Evolutionary conservation across 2,888 invertebrate genomes (phyloP), one percentile per base, ranked within the genome.

Genomic region (Sinohyriopsis cumingii): DNA sequence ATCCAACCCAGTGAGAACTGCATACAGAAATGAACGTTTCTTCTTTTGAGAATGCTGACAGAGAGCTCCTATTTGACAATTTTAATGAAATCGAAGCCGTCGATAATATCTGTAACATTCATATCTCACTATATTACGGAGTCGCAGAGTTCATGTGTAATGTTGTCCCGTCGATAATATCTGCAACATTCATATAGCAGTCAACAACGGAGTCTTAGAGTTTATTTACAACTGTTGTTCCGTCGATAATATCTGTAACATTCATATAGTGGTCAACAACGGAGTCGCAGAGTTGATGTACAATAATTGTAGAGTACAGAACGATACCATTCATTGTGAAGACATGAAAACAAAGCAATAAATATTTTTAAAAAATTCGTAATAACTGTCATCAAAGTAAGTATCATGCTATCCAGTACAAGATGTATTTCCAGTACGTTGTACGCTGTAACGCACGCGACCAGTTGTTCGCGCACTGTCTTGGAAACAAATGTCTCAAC

Each of bases 401-500:
- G 79, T 6, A 78, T 85, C 9, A 67, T 88, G 18, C 72, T 87
- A 54, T 83, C 80, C 65, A 81, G 83, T 68, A 87, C 87, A 1
- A 67, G 81, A 60, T 75, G 82, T 33, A 66, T 87, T 0, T 85
- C 86, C 15, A 75, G 79, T 33, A 68, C 77, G 59, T 62, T 84
- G 20, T 86, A 84, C 72, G 75, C 76, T 7, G 72, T 72, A 25
- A 73, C 69, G n/a, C 59, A 72, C 56, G 25, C 54, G 5, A 64
- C 64, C 0, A 45, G 63, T 25, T 63, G 24, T 72, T 62, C 55
- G 45, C 25, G 12, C 59, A 68, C n/a, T 66, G 54, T 33, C 25
- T 57, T 19, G 53, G 19, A n/a, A 22, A 22, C 56, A 3, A 56
- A 28, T 0, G 3, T 24, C 22, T 69, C 12, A 64, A 55, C 24